phyloP scores from a whole-genome alignment of 2,888 invertebrate species.

The Heliconius sara region DNA sequence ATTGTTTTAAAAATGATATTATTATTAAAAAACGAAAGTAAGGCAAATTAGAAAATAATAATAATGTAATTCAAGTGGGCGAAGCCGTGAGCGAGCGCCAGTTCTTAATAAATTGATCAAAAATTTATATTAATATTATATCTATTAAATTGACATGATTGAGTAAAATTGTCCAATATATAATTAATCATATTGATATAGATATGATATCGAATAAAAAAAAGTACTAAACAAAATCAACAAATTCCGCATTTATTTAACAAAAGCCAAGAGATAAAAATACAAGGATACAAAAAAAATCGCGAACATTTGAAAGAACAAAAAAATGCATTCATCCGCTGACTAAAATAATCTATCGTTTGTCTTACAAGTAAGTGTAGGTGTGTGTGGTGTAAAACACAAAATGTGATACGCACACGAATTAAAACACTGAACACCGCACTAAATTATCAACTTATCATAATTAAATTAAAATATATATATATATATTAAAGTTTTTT shows the following conservation, averaged over 20 bases:
- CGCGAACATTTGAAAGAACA: not conserved
- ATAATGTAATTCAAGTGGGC: too few species aligned
- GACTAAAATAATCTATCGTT: slow-evolving; percentile 31
- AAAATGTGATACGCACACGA: slow-evolving; percentile 65
- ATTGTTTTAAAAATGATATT: too few species aligned
- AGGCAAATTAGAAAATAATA: too few species aligned
- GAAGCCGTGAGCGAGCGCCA: too few species aligned
- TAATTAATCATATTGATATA: too few species aligned
- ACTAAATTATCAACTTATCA: slow-evolving; percentile 56
- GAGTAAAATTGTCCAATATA: too few species aligned
- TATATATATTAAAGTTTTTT: slow-evolving; percentile 26
- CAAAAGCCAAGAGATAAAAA: not conserved
- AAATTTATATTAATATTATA: too few species aligned
- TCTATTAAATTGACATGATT: too few species aligned
- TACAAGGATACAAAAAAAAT: not conserved
- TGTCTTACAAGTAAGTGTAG: slow-evolving; percentile 52
- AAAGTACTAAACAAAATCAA: too few species aligned
- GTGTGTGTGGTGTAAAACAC: slow-evolving; percentile 52
- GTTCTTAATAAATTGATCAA: too few species aligned
- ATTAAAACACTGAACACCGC: slow-evolving; percentile 59
- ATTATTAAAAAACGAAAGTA: too few species aligned
- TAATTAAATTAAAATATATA: slow-evolving; percentile 41
- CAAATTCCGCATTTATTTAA: not conserved
- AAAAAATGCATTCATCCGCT: slow-evolving; percentile 19
- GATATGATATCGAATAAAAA: too few species aligned